These are phyloP conservation scores for Chelidonichthys spinosus DNA, from an alignment of 2,797 vertebrate genomes.

Conservation along the genomic window DNA sequence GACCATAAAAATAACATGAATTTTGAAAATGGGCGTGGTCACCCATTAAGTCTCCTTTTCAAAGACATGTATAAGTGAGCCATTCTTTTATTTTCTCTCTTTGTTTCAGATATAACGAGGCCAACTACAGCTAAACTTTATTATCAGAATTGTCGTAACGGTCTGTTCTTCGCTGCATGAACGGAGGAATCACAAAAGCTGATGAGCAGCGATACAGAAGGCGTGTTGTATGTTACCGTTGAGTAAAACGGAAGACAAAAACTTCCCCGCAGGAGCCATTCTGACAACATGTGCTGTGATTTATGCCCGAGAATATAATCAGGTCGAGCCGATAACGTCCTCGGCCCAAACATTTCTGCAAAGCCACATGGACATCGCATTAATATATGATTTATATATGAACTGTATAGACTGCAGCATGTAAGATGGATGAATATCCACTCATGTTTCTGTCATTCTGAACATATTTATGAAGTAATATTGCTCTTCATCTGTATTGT, in stretches of 20 bases:
- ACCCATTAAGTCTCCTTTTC: neutral
- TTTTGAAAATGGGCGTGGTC: neutral
- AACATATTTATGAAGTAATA: neutral
- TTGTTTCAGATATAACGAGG: neutral
- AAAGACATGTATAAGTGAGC: neutral
- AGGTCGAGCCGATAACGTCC: slow-evolving; percentile 46
- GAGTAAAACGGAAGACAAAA: slow-evolving; percentile 50
- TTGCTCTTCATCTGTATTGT: neutral
- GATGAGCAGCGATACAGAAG: slow-evolving; percentile 12
- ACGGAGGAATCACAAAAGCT: slow-evolving; percentile 1
- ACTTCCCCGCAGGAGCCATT: slow-evolving; percentile 62
- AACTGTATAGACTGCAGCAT: slow-evolving; percentile 1
- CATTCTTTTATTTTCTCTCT: neutral
- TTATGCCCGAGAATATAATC: slow-evolving; percentile 56
- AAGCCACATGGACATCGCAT: slow-evolving; percentile 36
- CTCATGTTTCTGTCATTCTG: neutral
- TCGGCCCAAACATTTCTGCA: slow-evolving; percentile 39
- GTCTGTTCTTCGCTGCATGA: neutral
- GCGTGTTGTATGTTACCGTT: neutral
- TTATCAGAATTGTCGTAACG: neutral
- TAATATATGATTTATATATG: slow-evolving; percentile 32
- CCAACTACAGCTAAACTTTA: neutral
- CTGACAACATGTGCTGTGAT: slow-evolving; percentile 58
- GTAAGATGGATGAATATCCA: neutral
- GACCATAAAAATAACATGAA: neutral